Evolutionary conservation across 2,888 invertebrate species (phyloP), one percentile per base, ranked within the genome.

Genomic region (Amphipoea oculea): DNA sequence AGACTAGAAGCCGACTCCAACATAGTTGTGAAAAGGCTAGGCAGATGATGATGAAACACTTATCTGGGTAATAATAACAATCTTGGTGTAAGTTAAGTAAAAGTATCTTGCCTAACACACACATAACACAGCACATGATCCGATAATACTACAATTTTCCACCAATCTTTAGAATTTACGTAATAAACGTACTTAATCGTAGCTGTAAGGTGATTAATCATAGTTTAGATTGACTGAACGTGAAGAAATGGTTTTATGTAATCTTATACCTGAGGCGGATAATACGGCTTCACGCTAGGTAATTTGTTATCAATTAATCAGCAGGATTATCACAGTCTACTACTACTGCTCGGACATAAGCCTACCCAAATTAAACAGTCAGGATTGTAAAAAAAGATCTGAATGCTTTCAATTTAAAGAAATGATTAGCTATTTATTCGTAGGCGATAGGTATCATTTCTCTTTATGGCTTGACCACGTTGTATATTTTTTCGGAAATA

Each of bases 131-230:
- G 45, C 48, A 20, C 0, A 73, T 62, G 36, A 80, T 82, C 40
- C 67, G 36, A 72, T 78, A 78, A 72, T 17, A 51, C 9, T 60
- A 48, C 36, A 83, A 78, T 82, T 83, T 72, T 63, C 36, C 12
- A 60, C 62, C 20, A 48, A 78, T 63, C 57, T 72, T 4, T 12
- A 54, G 54, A 62, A 66, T 70, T 78, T 73, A 73, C 79, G 79
- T 40, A 82, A 82, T 63, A 0, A 42, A 12, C 2, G 17, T 78
- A 78, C 45, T 45, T 69, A 84, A 70, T 73, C 40, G 48, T 65
- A 79, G 51, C 57, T 78, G 67, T 40, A 36, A 72, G 12, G 65
- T 69, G 63, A 76, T 81, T 69, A 74, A 85, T 84, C 67, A 81
- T 69, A 57, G 68, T 36, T 75, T 14, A 40, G 20, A 79, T 40